Base-by-base conservation (phyloP, 2,888 invertebrate genomes). In the Patella ulyssiponensis region DNA sequence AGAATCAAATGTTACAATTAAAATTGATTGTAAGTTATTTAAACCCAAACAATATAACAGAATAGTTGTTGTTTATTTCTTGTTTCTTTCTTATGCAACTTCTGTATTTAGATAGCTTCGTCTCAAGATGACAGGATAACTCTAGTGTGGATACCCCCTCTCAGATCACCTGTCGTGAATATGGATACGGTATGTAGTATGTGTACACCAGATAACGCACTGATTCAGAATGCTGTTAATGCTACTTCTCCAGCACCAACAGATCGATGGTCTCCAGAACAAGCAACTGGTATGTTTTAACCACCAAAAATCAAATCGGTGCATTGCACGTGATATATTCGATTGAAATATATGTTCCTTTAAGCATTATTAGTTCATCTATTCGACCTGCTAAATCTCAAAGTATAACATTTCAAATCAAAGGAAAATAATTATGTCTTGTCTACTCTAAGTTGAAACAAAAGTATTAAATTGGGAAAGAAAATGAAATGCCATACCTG, bases 141-240 rank as follows among this genome's bases (percentile, higher is more conserved):
- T 7, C 15, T 90, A 11, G 83, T 82, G 15, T 89, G 90, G 90
- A 51, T 88, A 58, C 83, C 87, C 9, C 88, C 90, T 0, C 77
- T 89, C 12, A 86, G 87, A 7, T 74, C 70, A 14, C 76, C 77
- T 12, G 58, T 64, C 20, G 73, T 76, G 20, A 71, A 75, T 17
- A 27, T 74, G 58, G 82, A 83, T 23, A 64, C 82, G 15, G 77
- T 86, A 23, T 89, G 89, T 71, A 70, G 72, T n/a, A 71, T 79
- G n/a, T 88, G 87, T 77, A 82, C 81, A 23, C 17, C 69, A 2
- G 81, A 84, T 51, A 80, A 83, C 44, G 78, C 84, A 2, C 78
- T 88, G 23, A 79, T 82, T 23, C 89, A 89, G 79, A 88, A 82
- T 75, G 88, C 87, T 3, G 33, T 74, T 53, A 77, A 73, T 5